Percentiles rank a stretch among this genome's conserved stretches.
Evolutionary conservation across 2,797 vertebrate species (phyloP).

Genomic region (Smutsia gigantea): DNA sequence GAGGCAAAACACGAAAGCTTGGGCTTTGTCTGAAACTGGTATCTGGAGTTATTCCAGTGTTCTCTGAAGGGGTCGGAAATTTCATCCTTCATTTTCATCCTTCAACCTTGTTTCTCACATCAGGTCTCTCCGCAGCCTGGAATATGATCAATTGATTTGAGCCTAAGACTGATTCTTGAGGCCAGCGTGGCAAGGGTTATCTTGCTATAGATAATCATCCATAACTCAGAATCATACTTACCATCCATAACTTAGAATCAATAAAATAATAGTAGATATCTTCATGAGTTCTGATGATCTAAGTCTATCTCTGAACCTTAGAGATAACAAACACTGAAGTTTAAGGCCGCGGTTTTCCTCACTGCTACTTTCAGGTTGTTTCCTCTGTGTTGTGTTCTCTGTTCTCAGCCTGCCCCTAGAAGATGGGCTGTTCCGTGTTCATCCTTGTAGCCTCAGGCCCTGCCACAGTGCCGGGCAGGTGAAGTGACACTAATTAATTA

Average conservation of each 20-base stretch:
- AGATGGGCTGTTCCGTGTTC: not conserved
- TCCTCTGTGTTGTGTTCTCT: fast-evolving
- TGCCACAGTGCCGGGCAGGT: not conserved
- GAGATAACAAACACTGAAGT: not conserved
- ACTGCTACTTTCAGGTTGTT: fast-evolving
- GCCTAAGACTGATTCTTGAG: not conserved
- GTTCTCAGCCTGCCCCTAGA: fast-evolving
- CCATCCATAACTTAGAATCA: not conserved
- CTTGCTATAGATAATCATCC: not conserved
- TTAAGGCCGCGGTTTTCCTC: not conserved
- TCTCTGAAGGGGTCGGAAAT: not conserved
- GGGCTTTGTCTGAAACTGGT: not conserved
- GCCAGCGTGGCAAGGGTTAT: not conserved
- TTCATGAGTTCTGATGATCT: not conserved
- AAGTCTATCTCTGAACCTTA: not conserved
- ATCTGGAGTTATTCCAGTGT: not conserved
- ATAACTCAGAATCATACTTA: not conserved
- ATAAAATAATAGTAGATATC: not conserved
- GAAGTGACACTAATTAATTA: not conserved
- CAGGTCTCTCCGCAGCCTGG: not conserved
- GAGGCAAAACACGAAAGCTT: not conserved
- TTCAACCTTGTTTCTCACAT: not conserved
- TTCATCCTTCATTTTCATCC: not conserved
- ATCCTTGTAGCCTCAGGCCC: not conserved
- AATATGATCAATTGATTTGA: not conserved